Evolutionary conservation across 2,888 invertebrate species (phyloP).

Genomic region (Latrodectus elegans): DNA sequence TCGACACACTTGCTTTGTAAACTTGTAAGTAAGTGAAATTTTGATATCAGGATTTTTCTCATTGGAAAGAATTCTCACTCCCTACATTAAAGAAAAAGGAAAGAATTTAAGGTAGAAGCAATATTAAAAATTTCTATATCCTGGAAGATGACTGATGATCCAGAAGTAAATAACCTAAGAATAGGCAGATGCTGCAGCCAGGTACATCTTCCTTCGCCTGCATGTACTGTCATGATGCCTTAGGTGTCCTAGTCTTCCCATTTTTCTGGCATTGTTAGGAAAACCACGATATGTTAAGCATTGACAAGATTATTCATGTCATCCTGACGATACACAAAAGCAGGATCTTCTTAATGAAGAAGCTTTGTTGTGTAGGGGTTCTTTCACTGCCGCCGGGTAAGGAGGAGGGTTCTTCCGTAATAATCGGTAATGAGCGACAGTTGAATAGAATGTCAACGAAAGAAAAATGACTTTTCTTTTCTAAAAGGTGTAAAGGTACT

Average conservation of each 20-base stretch:
- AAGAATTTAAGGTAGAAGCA: too few species aligned
- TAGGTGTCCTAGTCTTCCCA: conserved; percentile 7
- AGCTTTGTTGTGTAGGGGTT: neutral
- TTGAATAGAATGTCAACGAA: conserved; percentile 53
- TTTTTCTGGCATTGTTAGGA: conserved; percentile 37
- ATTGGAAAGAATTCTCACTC: too few species aligned
- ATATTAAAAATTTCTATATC: too few species aligned
- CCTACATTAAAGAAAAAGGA: too few species aligned
- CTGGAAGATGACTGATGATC: too few species aligned
- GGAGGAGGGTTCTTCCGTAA: conserved; percentile 26
- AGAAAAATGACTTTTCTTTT: conserved; percentile 60
- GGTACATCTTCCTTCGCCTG: conserved; percentile 12
- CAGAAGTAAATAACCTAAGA: too few species aligned
- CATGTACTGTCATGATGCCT: neutral
- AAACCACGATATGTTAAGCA: conserved; percentile 57
- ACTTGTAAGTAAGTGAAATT: too few species aligned
- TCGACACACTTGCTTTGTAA: too few species aligned
- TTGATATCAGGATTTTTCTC: too few species aligned
- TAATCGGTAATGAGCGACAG: conserved; percentile 64
- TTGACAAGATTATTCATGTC: conserved; percentile 63
- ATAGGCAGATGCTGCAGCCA: too few species aligned
- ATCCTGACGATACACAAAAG: conserved; percentile 31
- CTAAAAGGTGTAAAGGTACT: conserved; percentile 35
- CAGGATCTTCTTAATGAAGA: conserved; percentile 37
- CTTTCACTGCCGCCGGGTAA: neutral